These are phyloP conservation scores for Salvelinus alpinus DNA, from an alignment of 2,113 vertebrate species.

Conservation along the genomic window DNA sequence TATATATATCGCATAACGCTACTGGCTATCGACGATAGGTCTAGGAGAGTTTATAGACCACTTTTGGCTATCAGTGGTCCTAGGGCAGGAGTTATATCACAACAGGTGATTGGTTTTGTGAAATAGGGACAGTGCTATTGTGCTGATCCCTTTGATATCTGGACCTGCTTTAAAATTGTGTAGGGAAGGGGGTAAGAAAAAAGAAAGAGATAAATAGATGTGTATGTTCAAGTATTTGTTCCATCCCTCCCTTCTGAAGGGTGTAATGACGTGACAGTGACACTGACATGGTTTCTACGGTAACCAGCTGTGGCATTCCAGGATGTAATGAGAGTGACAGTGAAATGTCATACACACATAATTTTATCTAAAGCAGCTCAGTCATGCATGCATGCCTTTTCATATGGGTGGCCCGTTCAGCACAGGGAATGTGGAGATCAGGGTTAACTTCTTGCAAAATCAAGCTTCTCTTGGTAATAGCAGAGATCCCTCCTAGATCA, in stretches of 20 bases:
- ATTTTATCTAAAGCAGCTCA: constrained; percentile 10
- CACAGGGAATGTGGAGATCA: no score
- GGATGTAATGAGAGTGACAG: constrained; percentile 40
- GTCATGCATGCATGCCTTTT: neutral
- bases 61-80: neutral
- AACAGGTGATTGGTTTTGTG: neutral
- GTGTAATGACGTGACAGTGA: constrained; percentile 47
- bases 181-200: neutral
- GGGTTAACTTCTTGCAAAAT: no score
- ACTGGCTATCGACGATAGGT: constrained; percentile 28
- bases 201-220: neutral
- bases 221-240: constrained; percentile 37
- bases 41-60: constrained; percentile 21
- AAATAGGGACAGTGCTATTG: neutral
- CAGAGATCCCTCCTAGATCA: no score
- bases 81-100: no score
- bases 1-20: constrained; percentile 18
- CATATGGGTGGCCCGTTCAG: no score
- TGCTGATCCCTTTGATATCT: no score
- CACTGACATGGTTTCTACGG: constrained; percentile 56
- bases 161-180: no score
- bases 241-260: constrained; percentile 23
- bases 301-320: neutral
- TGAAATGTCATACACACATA: constrained; percentile 1
- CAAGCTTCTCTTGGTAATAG: no score